A percentile compares a stretch with the other conserved stretches of the same genome.
Evolutionary conservation across 2,888 invertebrate species (phyloP).

Genomic region (Luperina nickerlii): DNA sequence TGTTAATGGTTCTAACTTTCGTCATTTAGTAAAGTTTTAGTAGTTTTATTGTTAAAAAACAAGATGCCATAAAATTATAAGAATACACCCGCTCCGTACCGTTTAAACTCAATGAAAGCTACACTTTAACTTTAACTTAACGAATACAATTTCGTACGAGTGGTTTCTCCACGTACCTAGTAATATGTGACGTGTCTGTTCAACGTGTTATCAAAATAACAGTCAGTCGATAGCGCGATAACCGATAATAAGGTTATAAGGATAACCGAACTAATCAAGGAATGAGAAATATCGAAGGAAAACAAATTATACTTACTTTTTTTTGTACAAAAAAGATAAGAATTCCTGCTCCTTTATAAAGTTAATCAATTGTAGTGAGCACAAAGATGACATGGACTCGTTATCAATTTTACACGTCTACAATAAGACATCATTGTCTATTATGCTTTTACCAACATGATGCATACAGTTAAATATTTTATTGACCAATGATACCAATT

Average conservation of each 20-base stretch:
- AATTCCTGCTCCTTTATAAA: not conserved
- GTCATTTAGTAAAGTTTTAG: constrained; percentile 30
- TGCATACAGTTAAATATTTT: constrained; percentile 59
- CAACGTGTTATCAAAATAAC: constrained; percentile 27
- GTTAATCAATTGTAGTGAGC: constrained; percentile 21
- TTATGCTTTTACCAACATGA: constrained; percentile 46
- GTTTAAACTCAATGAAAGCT: not conserved
- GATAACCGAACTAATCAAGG: constrained; percentile 13
- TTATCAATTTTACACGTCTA: constrained; percentile 50
- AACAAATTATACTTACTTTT: not conserved
- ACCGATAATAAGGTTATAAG: constrained; percentile 29
- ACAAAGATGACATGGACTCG: constrained; percentile 11
- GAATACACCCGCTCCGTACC: not conserved
- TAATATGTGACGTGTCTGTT: constrained; percentile 10
- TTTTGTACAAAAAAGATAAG: not conserved
- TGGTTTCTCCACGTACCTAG: not conserved
- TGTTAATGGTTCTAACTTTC: not conserved
- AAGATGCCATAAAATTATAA: constrained; percentile 15
- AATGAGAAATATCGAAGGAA: not conserved
- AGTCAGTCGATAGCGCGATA: constrained; percentile 23
- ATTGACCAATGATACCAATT: constrained; percentile 70
- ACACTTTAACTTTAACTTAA: not conserved
- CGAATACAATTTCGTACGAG: constrained; percentile 3
- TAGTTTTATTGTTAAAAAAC: constrained; percentile 18
- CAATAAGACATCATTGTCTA: constrained; percentile 45